These are phyloP conservation scores for Montipora capricornis DNA, from an alignment of 64 coral and sea anemone species.

Conservation along the genomic window DNA sequence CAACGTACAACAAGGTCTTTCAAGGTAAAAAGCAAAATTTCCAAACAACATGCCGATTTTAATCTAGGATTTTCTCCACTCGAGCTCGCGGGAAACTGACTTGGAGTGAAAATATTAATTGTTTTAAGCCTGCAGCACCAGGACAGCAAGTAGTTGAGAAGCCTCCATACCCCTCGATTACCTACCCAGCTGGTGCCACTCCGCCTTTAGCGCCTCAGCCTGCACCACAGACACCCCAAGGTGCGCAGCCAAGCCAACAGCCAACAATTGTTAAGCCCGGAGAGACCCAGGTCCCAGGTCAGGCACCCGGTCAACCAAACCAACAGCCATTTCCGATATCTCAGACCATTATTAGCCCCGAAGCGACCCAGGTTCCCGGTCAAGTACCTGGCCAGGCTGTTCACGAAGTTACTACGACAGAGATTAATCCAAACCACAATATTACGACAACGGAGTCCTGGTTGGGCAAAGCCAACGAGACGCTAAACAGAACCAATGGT, in stretches of 20 bases:
- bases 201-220: not conserved
- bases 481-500: conserved; percentile 44
- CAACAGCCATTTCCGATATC: not conserved
- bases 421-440: not conserved
- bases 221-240: not conserved
- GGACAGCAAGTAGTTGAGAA: not conserved
- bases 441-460: conserved; percentile 34
- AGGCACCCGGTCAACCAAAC: not conserved
- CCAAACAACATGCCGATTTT: too few species aligned
- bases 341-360: conserved; percentile 8
- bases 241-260: not conserved
- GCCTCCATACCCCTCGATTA: not conserved
- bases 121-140: not conserved
- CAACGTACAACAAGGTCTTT: too few species aligned
- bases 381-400: conserved; percentile 6
- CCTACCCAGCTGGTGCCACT: not conserved
- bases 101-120: not conserved
- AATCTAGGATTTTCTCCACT: too few species aligned
- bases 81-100: too few species aligned
- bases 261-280: conserved; percentile 6
- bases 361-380: not conserved
- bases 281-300: conserved; percentile 27
- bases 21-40: too few species aligned
- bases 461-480: conserved; percentile 28
- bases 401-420: conserved; percentile 32